Percentiles rank a stretch among this genome's conserved stretches.
Evolutionary conservation across 2,888 invertebrate genomes (phyloP).

Genomic region (Thecophora atra): DNA sequence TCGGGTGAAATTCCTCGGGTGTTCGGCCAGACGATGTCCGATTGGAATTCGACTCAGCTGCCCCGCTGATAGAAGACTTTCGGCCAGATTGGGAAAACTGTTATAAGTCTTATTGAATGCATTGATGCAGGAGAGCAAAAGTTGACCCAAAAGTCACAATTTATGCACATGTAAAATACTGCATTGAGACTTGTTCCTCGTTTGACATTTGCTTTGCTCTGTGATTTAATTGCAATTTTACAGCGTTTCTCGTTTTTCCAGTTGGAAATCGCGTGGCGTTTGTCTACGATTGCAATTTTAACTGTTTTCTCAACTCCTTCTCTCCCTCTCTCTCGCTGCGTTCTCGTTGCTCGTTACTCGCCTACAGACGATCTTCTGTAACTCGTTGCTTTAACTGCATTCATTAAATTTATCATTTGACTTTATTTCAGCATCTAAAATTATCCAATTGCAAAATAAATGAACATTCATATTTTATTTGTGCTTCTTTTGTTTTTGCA

Average conservation of each 20-base stretch:
- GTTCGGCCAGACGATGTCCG: too few relatives aligned
- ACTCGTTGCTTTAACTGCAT: background rate
- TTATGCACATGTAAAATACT: background rate
- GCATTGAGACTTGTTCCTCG: background rate
- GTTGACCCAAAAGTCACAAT: background rate
- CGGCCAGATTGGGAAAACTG: too few relatives aligned
- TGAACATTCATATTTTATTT: background rate
- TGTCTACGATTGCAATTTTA: background rate
- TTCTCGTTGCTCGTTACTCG: background rate
- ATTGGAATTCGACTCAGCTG: too few relatives aligned
- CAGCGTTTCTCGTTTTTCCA: conserved; percentile 1
- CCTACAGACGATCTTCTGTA: background rate
- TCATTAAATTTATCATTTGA: too few relatives aligned
- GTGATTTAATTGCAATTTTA: background rate
- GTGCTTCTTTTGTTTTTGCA: too few relatives aligned
- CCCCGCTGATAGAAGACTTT: too few relatives aligned
- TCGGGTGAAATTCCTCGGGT: too few relatives aligned
- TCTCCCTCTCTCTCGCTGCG: too few relatives aligned
- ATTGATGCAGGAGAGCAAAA: too few relatives aligned
- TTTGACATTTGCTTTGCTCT: background rate
- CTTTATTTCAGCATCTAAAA: too few relatives aligned
- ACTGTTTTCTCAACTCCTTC: too few relatives aligned
- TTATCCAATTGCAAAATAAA: background rate
- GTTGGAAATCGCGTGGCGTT: background rate
- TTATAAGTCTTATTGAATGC: too few relatives aligned